Evolutionary conservation across 2,113 vertebrate species (phyloP).

Genomic region (Ornithorhynchus anatinus): DNA sequence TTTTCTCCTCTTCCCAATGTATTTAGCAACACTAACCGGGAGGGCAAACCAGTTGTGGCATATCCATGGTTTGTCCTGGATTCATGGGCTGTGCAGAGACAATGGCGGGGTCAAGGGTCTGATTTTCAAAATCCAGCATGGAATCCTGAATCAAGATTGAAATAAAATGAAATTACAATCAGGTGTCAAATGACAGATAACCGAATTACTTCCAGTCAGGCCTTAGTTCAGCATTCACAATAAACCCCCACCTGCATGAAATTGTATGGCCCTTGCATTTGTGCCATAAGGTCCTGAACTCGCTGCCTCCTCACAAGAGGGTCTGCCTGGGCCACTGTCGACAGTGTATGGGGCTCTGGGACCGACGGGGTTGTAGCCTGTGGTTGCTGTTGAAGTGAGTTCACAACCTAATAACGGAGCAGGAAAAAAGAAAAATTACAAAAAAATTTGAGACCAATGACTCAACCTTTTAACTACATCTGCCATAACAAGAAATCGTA

Average conservation of each 20-base stretch:
- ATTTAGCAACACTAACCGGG: slow-evolving; percentile 75
- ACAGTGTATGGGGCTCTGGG: slow-evolving; percentile 79
- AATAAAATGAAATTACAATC: not conserved
- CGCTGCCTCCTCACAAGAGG: slow-evolving; percentile 91
- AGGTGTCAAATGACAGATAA: not conserved
- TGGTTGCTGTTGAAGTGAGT: slow-evolving; percentile 82
- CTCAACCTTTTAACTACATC: no score
- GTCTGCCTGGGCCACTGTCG: slow-evolving; percentile 79
- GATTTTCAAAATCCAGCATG: slow-evolving; percentile 97
- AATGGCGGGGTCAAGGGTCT: slow-evolving; percentile 94
- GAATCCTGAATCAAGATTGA: slow-evolving; percentile 80
- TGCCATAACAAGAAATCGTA: no score
- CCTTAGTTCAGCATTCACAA: no score
- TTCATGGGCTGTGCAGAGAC: slow-evolving; percentile 98
- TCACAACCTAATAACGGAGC: slow-evolving; percentile 72
- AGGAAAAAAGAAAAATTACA: not conserved
- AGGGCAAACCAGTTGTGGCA: slow-evolving; percentile 89
- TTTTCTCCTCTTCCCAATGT: no score
- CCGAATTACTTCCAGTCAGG: no score
- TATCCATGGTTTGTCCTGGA: slow-evolving; percentile 83
- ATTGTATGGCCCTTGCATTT: slow-evolving; percentile 98
- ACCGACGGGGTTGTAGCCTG: slow-evolving; percentile 79
- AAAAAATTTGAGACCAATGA: no score
- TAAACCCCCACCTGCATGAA: slow-evolving; percentile 90
- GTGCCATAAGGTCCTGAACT: slow-evolving; percentile 98